phyloP scores from a whole-genome alignment of 1,140 invertebrate species.

The Zaprionus ornatus region DNA sequence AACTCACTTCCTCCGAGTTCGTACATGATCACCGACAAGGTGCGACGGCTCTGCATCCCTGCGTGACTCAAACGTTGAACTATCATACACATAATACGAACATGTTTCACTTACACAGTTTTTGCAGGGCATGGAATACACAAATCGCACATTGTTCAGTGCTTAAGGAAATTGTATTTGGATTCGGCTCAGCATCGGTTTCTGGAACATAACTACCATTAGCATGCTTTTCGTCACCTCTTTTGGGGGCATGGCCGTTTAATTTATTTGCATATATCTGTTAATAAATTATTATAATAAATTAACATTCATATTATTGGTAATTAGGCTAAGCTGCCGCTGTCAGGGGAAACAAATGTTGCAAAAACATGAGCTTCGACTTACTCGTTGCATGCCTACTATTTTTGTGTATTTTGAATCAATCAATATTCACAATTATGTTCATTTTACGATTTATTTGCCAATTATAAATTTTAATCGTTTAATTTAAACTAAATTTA shows the following conservation, averaged over 20 bases:
- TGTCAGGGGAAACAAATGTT: constrained; percentile 8
- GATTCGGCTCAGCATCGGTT: background rate
- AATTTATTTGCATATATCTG: constrained; percentile 8
- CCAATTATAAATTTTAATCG: background rate
- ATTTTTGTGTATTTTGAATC: constrained; percentile 12
- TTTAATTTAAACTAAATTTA: constrained; percentile 18
- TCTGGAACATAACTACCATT: background rate
- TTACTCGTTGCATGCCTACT: constrained; percentile 22
- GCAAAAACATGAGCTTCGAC: constrained; percentile 22
- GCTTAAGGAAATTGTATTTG: background rate
- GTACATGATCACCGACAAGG: constrained; percentile 43
- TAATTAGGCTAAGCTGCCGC: constrained; percentile 17
- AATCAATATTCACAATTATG: constrained; percentile 1
- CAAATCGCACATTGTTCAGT: constrained; percentile 52
- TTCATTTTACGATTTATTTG: constrained; percentile 16
- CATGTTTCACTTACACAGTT: constrained; percentile 47
- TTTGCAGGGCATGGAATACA: constrained; percentile 45
- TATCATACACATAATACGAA: background rate
- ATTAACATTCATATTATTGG: constrained; percentile 4
- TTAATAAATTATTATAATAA: constrained; percentile 8
- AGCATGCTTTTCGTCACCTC: background rate
- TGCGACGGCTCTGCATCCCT: constrained; percentile 54
- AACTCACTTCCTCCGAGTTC: constrained; percentile 73
- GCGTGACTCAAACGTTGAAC: background rate
- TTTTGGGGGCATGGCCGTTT: background rate